phyloP scores from a whole-genome alignment of 2,113 vertebrate species.

The Sporophila hypoxantha region DNA sequence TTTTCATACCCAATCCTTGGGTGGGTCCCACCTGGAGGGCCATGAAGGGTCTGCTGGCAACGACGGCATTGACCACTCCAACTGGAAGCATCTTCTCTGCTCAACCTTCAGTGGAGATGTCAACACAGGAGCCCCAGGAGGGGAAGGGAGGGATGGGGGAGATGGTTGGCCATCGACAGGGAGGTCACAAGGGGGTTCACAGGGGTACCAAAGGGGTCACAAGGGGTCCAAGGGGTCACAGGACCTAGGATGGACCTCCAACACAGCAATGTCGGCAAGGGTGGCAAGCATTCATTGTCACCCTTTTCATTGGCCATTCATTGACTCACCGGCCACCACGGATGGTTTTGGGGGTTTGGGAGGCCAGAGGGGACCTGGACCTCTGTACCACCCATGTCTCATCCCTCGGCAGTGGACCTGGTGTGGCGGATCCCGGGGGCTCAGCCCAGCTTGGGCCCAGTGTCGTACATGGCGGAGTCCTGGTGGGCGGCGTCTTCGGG shows the following conservation, averaged over 20 bases:
- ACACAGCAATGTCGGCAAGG: accelerated
- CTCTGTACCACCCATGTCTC: neutral
- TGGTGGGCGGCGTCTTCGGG: conserved; percentile 62
- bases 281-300: accelerated
- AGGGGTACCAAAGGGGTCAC: neutral
- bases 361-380: neutral
- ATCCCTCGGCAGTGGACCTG: conserved; percentile 54
- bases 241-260: neutral
- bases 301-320: accelerated
- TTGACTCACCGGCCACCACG: accelerated
- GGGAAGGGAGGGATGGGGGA: too few species aligned
- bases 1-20: neutral
- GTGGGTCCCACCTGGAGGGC: too few species aligned
- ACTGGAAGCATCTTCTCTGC: neutral
- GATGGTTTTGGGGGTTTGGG: accelerated
- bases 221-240: neutral
- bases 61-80: accelerated
- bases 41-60: accelerated
- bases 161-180: neutral
- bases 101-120: accelerated
- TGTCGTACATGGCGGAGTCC: conserved; percentile 65
- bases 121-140: accelerated
- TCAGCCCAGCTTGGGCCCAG: conserved; percentile 71
- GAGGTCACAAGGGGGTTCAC: neutral
- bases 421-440: conserved; percentile 53